Evolutionary conservation across 2,797 vertebrate species (phyloP), one percentile per base, ranked within the genome.

Genomic region (Mus minutoides): DNA sequence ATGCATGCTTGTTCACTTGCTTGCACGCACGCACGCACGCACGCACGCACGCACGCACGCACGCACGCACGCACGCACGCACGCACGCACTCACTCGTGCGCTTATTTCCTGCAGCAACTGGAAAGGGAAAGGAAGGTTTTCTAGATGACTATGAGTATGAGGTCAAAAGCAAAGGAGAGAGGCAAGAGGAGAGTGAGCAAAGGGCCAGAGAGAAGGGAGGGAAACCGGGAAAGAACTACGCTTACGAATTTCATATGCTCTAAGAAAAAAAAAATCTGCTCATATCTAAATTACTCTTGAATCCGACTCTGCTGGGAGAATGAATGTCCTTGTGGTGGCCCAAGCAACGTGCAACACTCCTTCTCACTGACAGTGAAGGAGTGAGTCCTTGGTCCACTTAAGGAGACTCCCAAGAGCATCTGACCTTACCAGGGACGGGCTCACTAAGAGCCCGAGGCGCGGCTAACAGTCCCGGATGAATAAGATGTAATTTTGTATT

Each of bases 401-500:
- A 62, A 31, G 76, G 92, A 82, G 60, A 86, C 86, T 91, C 95
- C 52, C 86, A 49, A 80, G 96, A 93, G 73, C 62, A 31, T 19
- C 77, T 90, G 97, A 95, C 93, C 94, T 96, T 26, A 87, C 76
- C 56, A 96, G 77, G 26, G 83, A 93, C 87, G 86, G 89, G 84
- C 92, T 94, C 49, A 24, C 92, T 96, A 90, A 97, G 78, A 91
- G 92, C 95, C 92, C 75, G 84, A 80, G 91, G 95, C 93, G 71
- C 3, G 87, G 92, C 37, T 97, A 95, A 93, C 95, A 22, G 97
- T 77, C 84, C 83, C 87, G 94, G 96, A 97, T 95, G 97, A 94
- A 78, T 82, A 93, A 84, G 84, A 92, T 76, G 84, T 40, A 54
- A 97, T 97, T 97, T 92, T 67, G 84, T 96, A 96, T 96, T 97